Evolutionary conservation across 2,888 invertebrate species (phyloP), one percentile per base, ranked within the genome.

Genomic region (Drosophila monieri): DNA sequence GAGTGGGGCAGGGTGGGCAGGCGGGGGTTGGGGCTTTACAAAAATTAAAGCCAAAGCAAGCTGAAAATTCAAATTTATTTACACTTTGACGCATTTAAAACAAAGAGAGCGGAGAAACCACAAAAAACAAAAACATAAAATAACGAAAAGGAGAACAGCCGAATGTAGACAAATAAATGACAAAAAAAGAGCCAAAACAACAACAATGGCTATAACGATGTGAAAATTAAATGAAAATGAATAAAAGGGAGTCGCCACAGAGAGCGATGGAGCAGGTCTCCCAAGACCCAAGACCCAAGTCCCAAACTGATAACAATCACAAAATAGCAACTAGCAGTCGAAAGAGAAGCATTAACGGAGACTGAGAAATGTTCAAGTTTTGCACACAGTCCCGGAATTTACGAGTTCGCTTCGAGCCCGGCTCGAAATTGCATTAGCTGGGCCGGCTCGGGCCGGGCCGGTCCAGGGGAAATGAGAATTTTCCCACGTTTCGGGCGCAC

Each of bases 21-120:
- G 52, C 64, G 32, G 30, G 37, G 35, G n/a, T n/a, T 44, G 47
- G 27, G 18, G 21, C 49, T 32, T 70, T 64, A 57, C 37, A 73
- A 70, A 85, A 80, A 74, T 75, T 80, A 84, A 83, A 80, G 80
- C 76, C 80, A 84, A 83, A 86, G 84, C 88, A 86, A 85, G 88
- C 88, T 88, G 85, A 88, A 88, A 86, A 85, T 81, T 88, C 87
- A 78, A 86, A 88, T 85, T 84, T 85, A 88, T 85, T 85, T 85
- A 88, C 85, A 85, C 85, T 81, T 88, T 85, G 88, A 81, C 85
- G 88, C 87, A 88, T 87, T 85, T 77, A 78, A 85, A 80, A 74
- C 81, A 85, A 83, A 88, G 86, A 78, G 85, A 85, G 87, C 79
- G 52, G 66, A 37, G 47, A 14, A 60, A 64, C 44, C 57, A 44